A percentile compares a stretch with the other conserved stretches of the same genome.
Evolutionary conservation across 2,888 invertebrate genomes (phyloP).

Genomic region (Lasioglossum villosulum): DNA sequence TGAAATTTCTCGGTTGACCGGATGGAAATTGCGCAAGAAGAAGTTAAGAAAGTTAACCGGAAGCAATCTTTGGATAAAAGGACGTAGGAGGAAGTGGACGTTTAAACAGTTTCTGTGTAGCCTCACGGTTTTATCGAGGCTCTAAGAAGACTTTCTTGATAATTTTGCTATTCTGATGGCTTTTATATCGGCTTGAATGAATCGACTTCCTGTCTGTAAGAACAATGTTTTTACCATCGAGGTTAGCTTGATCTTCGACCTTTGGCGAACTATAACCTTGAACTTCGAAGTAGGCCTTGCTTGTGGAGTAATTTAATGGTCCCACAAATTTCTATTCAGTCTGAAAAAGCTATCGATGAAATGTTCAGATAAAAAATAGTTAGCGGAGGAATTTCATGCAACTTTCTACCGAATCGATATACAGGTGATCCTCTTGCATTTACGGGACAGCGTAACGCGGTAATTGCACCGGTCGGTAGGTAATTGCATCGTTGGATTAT

Average conservation of each 20-base stretch:
- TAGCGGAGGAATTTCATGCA: background rate
- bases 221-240: background rate
- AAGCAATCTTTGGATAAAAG: background rate
- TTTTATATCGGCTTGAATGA: background rate
- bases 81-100: background rate
- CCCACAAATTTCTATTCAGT: background rate
- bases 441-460: constrained; percentile 28
- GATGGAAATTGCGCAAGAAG: background rate
- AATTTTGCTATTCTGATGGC: background rate
- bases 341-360: background rate
- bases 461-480: constrained; percentile 39
- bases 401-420: constrained; percentile 33
- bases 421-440: constrained; percentile 12
- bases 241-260: background rate
- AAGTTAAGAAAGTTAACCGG: background rate
- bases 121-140: background rate
- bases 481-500: constrained; percentile 44
- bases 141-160: background rate
- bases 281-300: background rate
- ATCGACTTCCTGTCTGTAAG: background rate
- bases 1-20: background rate
- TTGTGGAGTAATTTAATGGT: background rate
- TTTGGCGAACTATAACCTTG: background rate
- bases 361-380: background rate
- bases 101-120: constrained; percentile 13